Evolutionary conservation across 1,140 invertebrate species (phyloP).

Genomic region (Phthorimaea operculella): DNA sequence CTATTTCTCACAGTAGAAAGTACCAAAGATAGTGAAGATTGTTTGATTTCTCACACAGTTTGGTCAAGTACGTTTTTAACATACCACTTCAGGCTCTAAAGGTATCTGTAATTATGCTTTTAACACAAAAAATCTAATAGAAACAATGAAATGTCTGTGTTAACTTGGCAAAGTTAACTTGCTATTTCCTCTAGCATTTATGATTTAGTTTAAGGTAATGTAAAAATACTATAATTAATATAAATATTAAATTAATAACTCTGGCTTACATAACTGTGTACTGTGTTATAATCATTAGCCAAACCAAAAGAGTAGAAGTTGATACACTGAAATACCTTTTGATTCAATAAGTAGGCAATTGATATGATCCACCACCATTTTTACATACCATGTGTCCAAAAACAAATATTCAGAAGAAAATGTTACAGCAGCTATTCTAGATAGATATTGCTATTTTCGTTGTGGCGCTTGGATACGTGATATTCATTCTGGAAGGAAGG

Average conservation of each 20-base stretch:
- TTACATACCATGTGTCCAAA: background rate
- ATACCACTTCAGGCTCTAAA: background rate
- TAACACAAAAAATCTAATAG: background rate
- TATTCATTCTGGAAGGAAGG: too few species aligned
- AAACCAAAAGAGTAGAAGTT: background rate
- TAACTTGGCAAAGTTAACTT: background rate
- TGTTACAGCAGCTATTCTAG: too few species aligned
- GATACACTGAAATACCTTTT: background rate
- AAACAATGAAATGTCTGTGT: background rate
- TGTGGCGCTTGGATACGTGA: too few species aligned
- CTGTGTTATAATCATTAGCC: too few species aligned
- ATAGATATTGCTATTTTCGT: too few species aligned
- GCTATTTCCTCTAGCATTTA: background rate
- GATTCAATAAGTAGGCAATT: background rate
- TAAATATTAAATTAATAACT: background rate
- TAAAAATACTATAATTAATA: background rate
- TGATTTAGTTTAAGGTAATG: background rate
- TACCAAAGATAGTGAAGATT: conserved; percentile 15
- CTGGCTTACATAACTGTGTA: too few species aligned
- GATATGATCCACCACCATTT: conserved; percentile 2
- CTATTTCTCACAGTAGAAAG: conserved; percentile 27
- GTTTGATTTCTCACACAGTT: conserved; percentile 9
- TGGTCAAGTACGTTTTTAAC: background rate
- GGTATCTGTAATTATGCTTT: background rate
- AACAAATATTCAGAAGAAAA: too few species aligned